These are phyloP conservation scores for Drosophila stalkeri DNA, from an alignment of 2,888 invertebrate genomes.

Conservation along the genomic window DNA sequence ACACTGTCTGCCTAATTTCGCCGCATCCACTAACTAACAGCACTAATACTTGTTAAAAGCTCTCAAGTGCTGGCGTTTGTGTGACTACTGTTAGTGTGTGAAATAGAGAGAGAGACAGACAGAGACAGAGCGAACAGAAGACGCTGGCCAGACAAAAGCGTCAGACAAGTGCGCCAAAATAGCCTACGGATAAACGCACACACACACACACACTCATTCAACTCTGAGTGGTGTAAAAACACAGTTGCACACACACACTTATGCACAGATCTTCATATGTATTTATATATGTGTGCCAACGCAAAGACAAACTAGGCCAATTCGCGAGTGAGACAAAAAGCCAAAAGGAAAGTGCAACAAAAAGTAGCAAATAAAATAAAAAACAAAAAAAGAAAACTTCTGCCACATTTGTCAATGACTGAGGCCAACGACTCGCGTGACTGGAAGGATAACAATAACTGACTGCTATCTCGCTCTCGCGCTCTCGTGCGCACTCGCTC, in stretches of 20 bases:
- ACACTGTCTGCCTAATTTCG: constrained; percentile 57
- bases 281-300: constrained; percentile 24
- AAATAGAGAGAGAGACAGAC: background rate
- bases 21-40: constrained; percentile 60
- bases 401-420: constrained; percentile 74
- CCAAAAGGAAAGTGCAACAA: constrained; percentile 53
- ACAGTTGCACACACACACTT: constrained; percentile 12
- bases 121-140: constrained; percentile 28
- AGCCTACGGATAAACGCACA: constrained; percentile 44
- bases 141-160: constrained; percentile 60
- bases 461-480: constrained; percentile 2
- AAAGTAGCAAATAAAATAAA: constrained; percentile 41
- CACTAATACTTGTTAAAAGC: constrained; percentile 62
- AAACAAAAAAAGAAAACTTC: constrained; percentile 39
- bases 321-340: constrained; percentile 56
- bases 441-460: constrained; percentile 52
- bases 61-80: constrained; percentile 50
- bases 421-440: constrained; percentile 73
- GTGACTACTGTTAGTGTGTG: constrained; percentile 9
- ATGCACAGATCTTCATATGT: constrained; percentile 12
- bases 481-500: background rate
- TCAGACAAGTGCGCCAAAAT: constrained; percentile 59
- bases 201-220: constrained; percentile 7
- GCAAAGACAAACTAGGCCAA: constrained; percentile 75
- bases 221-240: background rate